Evolutionary conservation across 2,113 vertebrate species (phyloP).

Genomic region (Scartelaos histophorus): DNA sequence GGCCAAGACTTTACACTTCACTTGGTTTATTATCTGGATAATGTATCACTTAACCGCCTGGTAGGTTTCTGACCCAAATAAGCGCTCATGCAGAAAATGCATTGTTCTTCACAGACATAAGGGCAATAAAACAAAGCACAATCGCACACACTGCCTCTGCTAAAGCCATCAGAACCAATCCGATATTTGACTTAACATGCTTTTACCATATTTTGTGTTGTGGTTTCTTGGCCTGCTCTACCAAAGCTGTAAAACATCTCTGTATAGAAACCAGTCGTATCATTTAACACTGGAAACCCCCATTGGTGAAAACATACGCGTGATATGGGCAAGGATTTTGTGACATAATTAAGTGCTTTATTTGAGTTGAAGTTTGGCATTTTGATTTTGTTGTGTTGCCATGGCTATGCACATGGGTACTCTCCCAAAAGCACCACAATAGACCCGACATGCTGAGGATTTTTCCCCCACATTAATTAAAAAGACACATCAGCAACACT

Average conservation of each 20-base stretch:
- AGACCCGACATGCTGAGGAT: neutral
- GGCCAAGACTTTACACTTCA: constrained; percentile 14
- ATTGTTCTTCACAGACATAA: constrained; percentile 58
- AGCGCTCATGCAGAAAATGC: constrained; percentile 39
- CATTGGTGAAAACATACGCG: constrained; percentile 43
- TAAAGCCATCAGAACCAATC: constrained; percentile 69
- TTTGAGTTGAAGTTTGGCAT: constrained; percentile 47
- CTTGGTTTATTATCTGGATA: constrained; percentile 27
- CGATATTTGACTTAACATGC: constrained; percentile 50
- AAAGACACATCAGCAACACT: neutral
- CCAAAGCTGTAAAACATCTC: constrained; percentile 65
- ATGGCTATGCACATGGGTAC: constrained; percentile 46
- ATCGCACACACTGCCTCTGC: constrained; percentile 51
- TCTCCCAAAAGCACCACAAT: constrained; percentile 40
- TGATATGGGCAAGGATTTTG: constrained; percentile 49
- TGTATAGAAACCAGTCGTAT: constrained; percentile 58
- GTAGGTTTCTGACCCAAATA: constrained; percentile 11
- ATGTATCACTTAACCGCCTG: constrained; percentile 11
- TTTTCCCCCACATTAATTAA: neutral
- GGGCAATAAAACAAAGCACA: constrained; percentile 45
- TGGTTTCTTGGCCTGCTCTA: constrained; percentile 44
- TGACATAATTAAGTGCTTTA: constrained; percentile 59
- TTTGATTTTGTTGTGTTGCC: constrained; percentile 65
- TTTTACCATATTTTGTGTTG: constrained; percentile 35
- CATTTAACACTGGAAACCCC: constrained; percentile 65